Percentiles rank a stretch among this genome's conserved stretches.
Conservation (phyloP, 2,797 vertebrate genomes). For the Cephalopachus bancanus region DNA sequence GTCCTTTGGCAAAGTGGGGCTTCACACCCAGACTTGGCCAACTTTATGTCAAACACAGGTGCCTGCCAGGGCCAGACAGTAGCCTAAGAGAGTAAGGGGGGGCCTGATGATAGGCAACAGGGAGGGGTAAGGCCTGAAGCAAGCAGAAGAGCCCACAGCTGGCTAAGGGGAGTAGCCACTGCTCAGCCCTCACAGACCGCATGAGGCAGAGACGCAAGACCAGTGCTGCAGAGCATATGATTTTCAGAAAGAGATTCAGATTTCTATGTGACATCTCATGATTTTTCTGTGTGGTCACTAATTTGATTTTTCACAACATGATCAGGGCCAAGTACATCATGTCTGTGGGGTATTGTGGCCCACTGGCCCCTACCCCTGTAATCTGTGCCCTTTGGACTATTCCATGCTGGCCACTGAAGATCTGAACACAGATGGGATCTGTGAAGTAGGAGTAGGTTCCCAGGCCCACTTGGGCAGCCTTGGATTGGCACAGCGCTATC, state of each 20-base stretch:
- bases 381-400: neutral
- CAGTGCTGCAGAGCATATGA: accelerated
- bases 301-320: neutral
- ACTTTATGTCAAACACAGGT: neutral
- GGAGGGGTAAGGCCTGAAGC: neutral
- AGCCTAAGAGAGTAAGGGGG: neutral
- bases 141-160: neutral
- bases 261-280: neutral
- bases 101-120: neutral
- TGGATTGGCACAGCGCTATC: neutral
- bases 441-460: neutral
- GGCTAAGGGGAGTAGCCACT: accelerated
- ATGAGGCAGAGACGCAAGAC: neutral
- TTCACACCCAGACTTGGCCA: neutral
- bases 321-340: neutral
- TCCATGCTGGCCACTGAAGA: neutral
- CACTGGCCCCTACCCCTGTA: neutral
- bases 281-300: neutral
- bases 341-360: neutral
- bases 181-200: accelerated
- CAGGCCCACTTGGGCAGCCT: neutral
- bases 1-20: neutral
- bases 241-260: neutral
- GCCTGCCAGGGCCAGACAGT: neutral
- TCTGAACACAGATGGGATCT: neutral